Evolutionary conservation across 2,797 vertebrate genomes (phyloP).

Genomic region (Naso thynnoides): DNA sequence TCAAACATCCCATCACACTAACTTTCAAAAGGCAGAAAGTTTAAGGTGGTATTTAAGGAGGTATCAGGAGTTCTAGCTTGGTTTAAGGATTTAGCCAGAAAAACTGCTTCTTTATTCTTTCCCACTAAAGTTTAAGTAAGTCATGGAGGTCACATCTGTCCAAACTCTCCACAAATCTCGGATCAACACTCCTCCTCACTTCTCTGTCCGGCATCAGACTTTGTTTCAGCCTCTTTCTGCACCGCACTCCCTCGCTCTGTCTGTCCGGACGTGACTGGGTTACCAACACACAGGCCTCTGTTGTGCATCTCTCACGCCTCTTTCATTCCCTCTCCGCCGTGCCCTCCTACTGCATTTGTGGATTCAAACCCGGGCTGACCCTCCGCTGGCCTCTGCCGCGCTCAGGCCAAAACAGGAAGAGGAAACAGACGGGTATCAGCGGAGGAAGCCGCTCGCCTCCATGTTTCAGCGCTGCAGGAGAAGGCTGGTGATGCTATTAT

Average conservation of each 20-base stretch:
- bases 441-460: constrained; percentile 63
- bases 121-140: not conserved
- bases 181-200: constrained; percentile 19
- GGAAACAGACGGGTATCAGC: constrained; percentile 81
- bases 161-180: constrained; percentile 21
- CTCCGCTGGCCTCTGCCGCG: constrained; percentile 56
- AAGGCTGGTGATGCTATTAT: not conserved
- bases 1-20: not conserved
- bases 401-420: constrained; percentile 78
- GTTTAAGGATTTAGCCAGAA: too few species aligned
- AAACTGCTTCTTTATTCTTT: not conserved
- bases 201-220: constrained; percentile 32
- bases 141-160: not conserved
- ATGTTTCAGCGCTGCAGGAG: constrained; percentile 8
- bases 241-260: constrained; percentile 36
- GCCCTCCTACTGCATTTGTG: constrained; percentile 56
- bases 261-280: constrained; percentile 74
- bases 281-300: constrained; percentile 76
- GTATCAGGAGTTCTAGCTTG: not conserved
- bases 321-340: constrained; percentile 55
- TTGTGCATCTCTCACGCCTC: constrained; percentile 65
- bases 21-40: not conserved
- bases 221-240: constrained; percentile 44
- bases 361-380: constrained; percentile 79
- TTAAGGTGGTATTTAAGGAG: not conserved